Base-by-base conservation (phyloP, 2,888 invertebrate genomes). In the Orthonevra nobilis region DNA sequence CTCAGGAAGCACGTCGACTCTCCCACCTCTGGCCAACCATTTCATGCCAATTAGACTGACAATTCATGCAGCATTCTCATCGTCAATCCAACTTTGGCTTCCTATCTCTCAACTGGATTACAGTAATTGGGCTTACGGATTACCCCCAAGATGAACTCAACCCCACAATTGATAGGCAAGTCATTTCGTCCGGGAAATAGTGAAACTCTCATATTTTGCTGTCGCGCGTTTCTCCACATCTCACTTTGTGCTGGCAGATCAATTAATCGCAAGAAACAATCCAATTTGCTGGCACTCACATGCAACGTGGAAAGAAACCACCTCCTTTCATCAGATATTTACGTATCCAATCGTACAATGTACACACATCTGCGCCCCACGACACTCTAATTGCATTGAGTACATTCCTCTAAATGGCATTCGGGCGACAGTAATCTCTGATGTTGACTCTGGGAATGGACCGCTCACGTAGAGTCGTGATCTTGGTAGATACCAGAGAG, bases 211-310 rank as follows among this genome's bases (percentile, higher is more conserved):
- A 72, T 38, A 60, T 44, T 69, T 52, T 12, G 3, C 14, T 28
- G 42, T 28, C n/a, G n/a, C 70, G 40, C 46, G 10, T 34, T 63
- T 36, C 32, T n/a, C n/a, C n/a, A n/a, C 36, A 60, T 52, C 46
- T 23, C 23, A n/a, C n/a, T n/a, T n/a, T n/a, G n/a, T n/a, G n/a
- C 44, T 30, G 12, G 17, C 12, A 40, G 30, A 63, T 32, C 58
- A 64, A 77, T 72, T 77, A 72, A 68, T 68, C 66, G 26, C 36
- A 36, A 52, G 44, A 30, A 72, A 52, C 44, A 46, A 38, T 73
- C 64, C 66, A 66, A 77, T 66, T 60, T 64, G 58, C 77, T 26
- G 60, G 38, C 46, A 68, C 60, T 61, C 61, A 56, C 60, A 56
- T 48, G 40, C n/a, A 30, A 23, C 38, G 2, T 28, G n/a, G n/a